phyloP scores from a whole-genome alignment of 2,888 invertebrate species.

The Limnephilus rhombicus region DNA sequence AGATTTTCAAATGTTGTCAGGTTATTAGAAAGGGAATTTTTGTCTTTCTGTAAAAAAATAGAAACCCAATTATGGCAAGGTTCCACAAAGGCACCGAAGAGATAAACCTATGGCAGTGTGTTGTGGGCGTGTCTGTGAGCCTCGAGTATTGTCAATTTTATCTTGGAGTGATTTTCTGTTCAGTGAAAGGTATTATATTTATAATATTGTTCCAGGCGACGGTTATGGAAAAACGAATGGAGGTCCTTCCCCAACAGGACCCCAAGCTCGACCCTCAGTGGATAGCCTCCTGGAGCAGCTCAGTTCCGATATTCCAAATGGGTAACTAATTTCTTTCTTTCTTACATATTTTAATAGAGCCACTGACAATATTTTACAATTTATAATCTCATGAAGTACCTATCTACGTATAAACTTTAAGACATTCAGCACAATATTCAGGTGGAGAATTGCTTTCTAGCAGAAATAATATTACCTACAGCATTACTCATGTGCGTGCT shows the following conservation, averaged over 20 bases:
- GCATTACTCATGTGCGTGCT: background rate
- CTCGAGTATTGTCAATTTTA: too few relatives aligned
- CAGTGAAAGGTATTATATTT: background rate
- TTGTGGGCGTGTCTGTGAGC: too few relatives aligned
- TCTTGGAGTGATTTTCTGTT: background rate
- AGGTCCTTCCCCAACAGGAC: constrained; percentile 72
- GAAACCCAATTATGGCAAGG: too few relatives aligned
- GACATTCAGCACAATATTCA: background rate
- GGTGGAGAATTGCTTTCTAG: background rate
- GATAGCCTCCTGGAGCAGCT: constrained; percentile 94
- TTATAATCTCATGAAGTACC: too few relatives aligned
- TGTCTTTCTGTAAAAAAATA: too few relatives aligned
- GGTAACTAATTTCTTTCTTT: constrained; percentile 75
- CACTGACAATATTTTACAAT: background rate
- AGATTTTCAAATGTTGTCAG: too few relatives aligned
- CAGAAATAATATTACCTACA: background rate
- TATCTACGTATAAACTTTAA: background rate
- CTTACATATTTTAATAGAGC: background rate
- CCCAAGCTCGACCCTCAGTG: constrained; percentile 83
- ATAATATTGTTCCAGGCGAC: constrained; percentile 68
- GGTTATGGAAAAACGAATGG: constrained; percentile 75
- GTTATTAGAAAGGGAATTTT: too few relatives aligned
- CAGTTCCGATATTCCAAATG: constrained; percentile 86
- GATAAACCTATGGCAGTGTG: too few relatives aligned
- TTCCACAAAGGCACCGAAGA: too few relatives aligned